Evolutionary conservation across 2,888 invertebrate species (phyloP), one percentile per base, ranked within the genome.

Genomic region (Punctoribates punctum): DNA sequence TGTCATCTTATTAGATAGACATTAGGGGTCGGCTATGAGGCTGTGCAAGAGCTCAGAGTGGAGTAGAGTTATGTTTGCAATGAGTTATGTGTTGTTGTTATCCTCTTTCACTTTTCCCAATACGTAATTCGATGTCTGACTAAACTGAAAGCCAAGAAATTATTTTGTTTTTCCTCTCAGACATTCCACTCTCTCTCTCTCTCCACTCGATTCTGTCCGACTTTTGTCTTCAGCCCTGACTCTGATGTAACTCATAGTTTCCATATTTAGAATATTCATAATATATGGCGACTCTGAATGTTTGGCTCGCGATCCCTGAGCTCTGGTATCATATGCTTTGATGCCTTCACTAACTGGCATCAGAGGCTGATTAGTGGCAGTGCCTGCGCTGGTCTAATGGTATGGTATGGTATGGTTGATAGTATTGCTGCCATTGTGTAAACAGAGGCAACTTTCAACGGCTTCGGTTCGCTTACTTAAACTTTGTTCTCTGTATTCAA

Each of bases 1-100:
- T 62, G 62, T 62, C 62, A 27, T 62, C 62, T 27, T 27, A 62
- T 62, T 62, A 62, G 62, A 62, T 62, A 62, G 25, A 62, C 62
- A 62, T 62, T 62, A 62, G 57, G 25, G 57, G 17, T 51, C 34
- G 34, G 34, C 34, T 34, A 34, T 34, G 34, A 34, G 34, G 34
- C 34, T 34, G 34, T 34, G 34, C 34, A 34, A 51, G 46, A 51
- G 51, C 51, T 51, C 17, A 20, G 17, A 15, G 17, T 51, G 51
- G 5, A 51, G 20, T n/a, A 4, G 5, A 51, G 51, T 51, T 51
- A 20, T 51, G 3, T 8, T 34, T 34, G 34, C 3, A 34, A 3
- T 34, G 34, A 34, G 51, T 51, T 51, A 51, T 51, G n/a, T 51
- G 51, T 51, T 51, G 17, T 51, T 51, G 51, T 51, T 51, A 51